These are phyloP conservation scores for Anas platyrhynchos DNA, from an alignment of 2,113 vertebrate species.

Conservation along the genomic window DNA sequence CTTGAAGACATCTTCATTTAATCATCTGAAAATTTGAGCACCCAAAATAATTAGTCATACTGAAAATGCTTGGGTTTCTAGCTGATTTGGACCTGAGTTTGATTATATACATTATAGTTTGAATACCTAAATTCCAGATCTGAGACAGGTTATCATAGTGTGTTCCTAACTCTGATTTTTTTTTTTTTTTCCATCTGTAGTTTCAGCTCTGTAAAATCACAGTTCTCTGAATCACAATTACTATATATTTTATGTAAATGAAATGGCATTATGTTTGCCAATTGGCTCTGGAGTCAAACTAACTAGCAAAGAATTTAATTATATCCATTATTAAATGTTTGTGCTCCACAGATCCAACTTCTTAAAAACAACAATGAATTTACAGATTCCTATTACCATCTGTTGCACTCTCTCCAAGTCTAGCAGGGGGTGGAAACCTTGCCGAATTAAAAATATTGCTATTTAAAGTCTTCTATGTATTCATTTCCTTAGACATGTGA, in stretches of 20 bases:
- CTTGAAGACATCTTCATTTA: conserved; percentile 7
- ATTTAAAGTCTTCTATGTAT: conserved; percentile 47
- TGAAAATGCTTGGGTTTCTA: not conserved
- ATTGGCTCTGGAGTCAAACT: conserved; percentile 56
- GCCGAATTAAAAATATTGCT: conserved; percentile 46
- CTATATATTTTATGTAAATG: conserved; percentile 59
- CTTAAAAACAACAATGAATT: conserved; percentile 58
- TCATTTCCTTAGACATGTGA: conserved; percentile 52
- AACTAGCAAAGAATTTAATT: conserved; percentile 63
- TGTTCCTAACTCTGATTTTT: conserved; percentile 1
- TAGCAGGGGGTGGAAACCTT: conserved; percentile 61
- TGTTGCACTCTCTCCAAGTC: conserved; percentile 52
- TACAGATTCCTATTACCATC: conserved; percentile 51
- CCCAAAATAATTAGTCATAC: not conserved
- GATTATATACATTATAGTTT: not conserved
- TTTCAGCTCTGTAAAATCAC: conserved; percentile 18
- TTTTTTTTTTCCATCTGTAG: conserved; percentile 26
- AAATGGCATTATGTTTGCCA: conserved; percentile 52
- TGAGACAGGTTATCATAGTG: not conserved
- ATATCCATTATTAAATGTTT: conserved; percentile 71
- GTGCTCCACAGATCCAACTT: conserved; percentile 31
- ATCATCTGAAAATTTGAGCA: not conserved
- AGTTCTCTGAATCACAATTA: conserved; percentile 9
- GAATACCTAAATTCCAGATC: conserved; percentile 7
- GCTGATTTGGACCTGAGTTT: not conserved